Evolutionary conservation across 30 jellyfish, hydroid and myxozoan genomes (phyloP).

Genomic region (Phacellophora camtschatica): DNA sequence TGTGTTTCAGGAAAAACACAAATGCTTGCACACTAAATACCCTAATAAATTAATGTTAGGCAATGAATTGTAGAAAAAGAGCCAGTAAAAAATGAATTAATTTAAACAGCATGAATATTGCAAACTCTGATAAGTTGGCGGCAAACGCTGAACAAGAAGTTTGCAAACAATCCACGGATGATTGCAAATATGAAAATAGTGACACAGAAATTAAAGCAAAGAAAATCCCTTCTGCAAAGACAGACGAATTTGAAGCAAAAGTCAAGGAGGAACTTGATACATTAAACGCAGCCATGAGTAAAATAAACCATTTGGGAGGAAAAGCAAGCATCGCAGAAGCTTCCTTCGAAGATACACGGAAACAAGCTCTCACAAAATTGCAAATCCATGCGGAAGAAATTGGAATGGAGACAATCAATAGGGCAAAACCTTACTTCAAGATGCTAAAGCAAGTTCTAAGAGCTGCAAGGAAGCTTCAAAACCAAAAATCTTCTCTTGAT

Average conservation of each 20-base stretch:
- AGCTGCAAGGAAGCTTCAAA: background rate
- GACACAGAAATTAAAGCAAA: too few relatives aligned
- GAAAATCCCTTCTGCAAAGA: too few relatives aligned
- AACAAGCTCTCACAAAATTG: background rate
- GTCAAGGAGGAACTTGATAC: conserved; percentile 1
- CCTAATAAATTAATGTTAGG: too few relatives aligned
- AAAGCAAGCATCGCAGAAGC: conserved; percentile 6
- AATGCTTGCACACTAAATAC: too few relatives aligned
- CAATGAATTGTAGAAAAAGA: too few relatives aligned
- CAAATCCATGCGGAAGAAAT: background rate
- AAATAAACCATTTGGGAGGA: conserved; percentile 2
- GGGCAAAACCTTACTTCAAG: conserved; percentile 24
- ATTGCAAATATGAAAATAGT: too few relatives aligned
- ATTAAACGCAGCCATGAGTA: background rate
- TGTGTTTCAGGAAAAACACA: too few relatives aligned
- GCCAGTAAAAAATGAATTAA: too few relatives aligned
- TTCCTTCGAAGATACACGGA: background rate
- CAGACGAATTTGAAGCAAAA: background rate
- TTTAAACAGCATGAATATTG: too few relatives aligned
- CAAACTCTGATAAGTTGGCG: too few relatives aligned
- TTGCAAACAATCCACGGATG: too few relatives aligned
- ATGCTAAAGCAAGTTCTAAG: background rate
- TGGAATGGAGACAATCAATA: background rate
- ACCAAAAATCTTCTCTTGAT: background rate
- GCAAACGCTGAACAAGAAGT: too few relatives aligned